Evolutionary conservation across 2,888 invertebrate species (phyloP), one percentile per base, ranked within the genome.

Genomic region (Celastrina argiolus): DNA sequence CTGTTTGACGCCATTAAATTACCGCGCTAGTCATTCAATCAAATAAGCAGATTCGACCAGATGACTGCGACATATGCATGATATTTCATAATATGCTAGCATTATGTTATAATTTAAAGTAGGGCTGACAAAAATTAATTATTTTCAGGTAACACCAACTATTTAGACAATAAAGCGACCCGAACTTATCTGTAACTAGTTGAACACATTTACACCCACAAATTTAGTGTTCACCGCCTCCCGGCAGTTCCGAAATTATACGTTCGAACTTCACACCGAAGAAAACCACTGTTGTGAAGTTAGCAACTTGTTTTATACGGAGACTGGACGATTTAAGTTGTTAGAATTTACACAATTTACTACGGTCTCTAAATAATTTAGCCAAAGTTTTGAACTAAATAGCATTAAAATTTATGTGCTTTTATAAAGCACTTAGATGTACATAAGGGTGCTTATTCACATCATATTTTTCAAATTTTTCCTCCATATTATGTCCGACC

Each of bases 221-320:
- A 59, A 59, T 59, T 59, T 59, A 34, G 31, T 5, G 22, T 51
- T 51, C 51, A 8, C 59, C 18, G 16, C 28, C 34, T 61, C 61
- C 18, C 39, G 16, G 10, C 14, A 18, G 36, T 61, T 59, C 12
- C 61, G 14, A 61, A 61, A 61, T 61, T 61, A 61, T 61, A 61
- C 36, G 36, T 36, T 22, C 22, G 18, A 61, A 61, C 34, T 61
- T 61, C 26, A 36, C 34, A 36, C 16, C 61, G n/a, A 61, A 61
- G 36, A 39, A 61, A 61, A 36, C 61, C 61, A 36, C 36, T 61
- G 61, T 36, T 36, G 58, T 58, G 31, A 58, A 58, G 58, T 58
- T 58, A 51, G 51, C 51, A 22, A 51, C 51, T 58, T 31, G 58
- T 58, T 58, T 58, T 58, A 58, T 58, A 31, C 58, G 51, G 51